A percentile compares a stretch with the other conserved stretches of the same genome.
Evolutionary conservation across 1,140 invertebrate species (phyloP).

Genomic region (Andricus grossulariae): DNA sequence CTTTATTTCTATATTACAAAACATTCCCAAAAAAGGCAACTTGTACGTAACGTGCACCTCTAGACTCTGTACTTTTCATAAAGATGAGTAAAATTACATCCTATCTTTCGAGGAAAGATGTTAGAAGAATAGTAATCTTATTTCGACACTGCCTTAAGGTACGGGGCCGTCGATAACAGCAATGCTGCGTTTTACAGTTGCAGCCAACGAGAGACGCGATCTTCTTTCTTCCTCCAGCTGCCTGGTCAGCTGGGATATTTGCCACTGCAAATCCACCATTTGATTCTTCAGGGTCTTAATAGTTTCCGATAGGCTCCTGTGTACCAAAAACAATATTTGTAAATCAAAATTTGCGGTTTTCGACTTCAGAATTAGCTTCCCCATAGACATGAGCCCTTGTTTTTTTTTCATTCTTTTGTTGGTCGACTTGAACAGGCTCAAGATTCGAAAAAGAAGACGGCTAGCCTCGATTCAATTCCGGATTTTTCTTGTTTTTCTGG

Average conservation of each 20-base stretch:
- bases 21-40: slow-evolving; percentile 30
- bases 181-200: slow-evolving; percentile 71
- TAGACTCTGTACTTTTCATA: slow-evolving; percentile 16
- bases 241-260: slow-evolving; percentile 70
- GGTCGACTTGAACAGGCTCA: neutral
- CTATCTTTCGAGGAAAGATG: slow-evolving; percentile 1
- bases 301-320: slow-evolving; percentile 82
- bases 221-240: slow-evolving; percentile 76
- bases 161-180: slow-evolving; percentile 66
- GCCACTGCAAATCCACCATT: slow-evolving; percentile 78
- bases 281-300: slow-evolving; percentile 83
- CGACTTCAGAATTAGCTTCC: slow-evolving; percentile 57
- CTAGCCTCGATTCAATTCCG: no score
- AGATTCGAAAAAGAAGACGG: neutral
- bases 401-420: neutral
- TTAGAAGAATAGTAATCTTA: slow-evolving; percentile 35
- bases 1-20: slow-evolving; percentile 32
- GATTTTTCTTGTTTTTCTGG: no score
- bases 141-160: slow-evolving; percentile 42
- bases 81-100: slow-evolving; percentile 26
- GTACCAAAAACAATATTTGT: slow-evolving; percentile 5
- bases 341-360: neutral
- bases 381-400: neutral
- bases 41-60: slow-evolving; percentile 4
- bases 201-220: slow-evolving; percentile 72